phyloP scores from a whole-genome alignment of 2,113 vertebrate species.

The Salvelinus namaycush region DNA sequence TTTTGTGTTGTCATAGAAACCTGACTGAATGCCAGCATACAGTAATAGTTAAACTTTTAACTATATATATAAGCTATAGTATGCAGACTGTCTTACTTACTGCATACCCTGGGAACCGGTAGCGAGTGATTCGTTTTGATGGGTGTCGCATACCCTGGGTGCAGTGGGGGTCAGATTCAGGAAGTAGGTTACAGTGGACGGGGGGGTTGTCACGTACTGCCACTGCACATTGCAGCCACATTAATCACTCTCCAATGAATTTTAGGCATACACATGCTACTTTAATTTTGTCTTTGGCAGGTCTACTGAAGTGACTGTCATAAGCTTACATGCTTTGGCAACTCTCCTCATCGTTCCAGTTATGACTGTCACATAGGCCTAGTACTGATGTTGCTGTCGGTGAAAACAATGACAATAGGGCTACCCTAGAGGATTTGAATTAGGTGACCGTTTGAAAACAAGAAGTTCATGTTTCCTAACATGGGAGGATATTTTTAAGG shows the following conservation, averaged over 20 bases:
- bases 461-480: background rate
- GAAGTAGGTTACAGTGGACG: background rate
- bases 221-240: background rate
- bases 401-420: background rate
- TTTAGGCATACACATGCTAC: background rate
- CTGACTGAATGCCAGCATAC: too few relatives aligned
- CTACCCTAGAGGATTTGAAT: background rate
- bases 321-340: background rate
- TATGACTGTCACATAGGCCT: too few relatives aligned
- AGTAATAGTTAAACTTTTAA: too few relatives aligned
- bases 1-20: too few relatives aligned
- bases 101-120: background rate
- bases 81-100: background rate
- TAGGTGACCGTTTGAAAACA: background rate
- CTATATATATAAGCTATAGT: too few relatives aligned
- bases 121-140: background rate
- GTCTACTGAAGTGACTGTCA: background rate
- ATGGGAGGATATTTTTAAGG: background rate
- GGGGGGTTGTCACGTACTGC: background rate
- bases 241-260: background rate
- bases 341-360: background rate
- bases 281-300: background rate
- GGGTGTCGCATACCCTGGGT: background rate
- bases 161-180: too few relatives aligned
- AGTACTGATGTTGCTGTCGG: background rate